Conservation (phyloP, 1,140 invertebrate genomes). For the Camponotus pennsylvanicus region DNA sequence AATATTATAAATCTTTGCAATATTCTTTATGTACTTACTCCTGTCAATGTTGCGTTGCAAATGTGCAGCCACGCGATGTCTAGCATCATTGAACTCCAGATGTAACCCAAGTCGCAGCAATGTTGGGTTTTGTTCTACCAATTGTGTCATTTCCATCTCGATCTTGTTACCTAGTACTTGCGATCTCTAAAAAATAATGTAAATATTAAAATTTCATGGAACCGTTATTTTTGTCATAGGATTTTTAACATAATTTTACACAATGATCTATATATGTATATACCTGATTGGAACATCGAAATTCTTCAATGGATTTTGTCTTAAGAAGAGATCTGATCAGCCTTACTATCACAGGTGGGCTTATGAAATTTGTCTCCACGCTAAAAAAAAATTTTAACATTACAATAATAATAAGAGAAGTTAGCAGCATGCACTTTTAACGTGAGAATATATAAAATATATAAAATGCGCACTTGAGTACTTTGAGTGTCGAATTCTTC, state of each 20-base stretch:
- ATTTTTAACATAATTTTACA: not conserved
- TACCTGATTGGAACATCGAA: constrained; percentile 98
- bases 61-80: constrained; percentile 96
- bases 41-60: constrained; percentile 98
- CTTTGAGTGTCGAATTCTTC: constrained; percentile 94
- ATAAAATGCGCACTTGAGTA: constrained; percentile 90
- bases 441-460: not conserved
- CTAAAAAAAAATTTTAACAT: constrained; percentile 81
- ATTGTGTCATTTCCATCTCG: constrained; percentile 98
- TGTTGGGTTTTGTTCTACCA: constrained; percentile 97
- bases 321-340: constrained; percentile 94
- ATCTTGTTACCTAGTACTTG: constrained; percentile 98
- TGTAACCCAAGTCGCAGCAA: constrained; percentile 96
- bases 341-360: constrained; percentile 93
- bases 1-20: not conserved
- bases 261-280: constrained; percentile 66
- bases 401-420: constrained; percentile 23
- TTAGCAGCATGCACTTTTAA: not conserved
- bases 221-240: not conserved
- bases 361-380: constrained; percentile 98
- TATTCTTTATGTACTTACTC: constrained; percentile 90
- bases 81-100: constrained; percentile 98
- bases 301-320: constrained; percentile 96
- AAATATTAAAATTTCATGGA: constrained; percentile 15
- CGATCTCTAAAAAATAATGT: constrained; percentile 90